A percentile compares a stretch with the other conserved stretches of the same genome.
phyloP scores from a whole-genome alignment of 2,797 vertebrate genomes.

The Sebastes itinus region DNA sequence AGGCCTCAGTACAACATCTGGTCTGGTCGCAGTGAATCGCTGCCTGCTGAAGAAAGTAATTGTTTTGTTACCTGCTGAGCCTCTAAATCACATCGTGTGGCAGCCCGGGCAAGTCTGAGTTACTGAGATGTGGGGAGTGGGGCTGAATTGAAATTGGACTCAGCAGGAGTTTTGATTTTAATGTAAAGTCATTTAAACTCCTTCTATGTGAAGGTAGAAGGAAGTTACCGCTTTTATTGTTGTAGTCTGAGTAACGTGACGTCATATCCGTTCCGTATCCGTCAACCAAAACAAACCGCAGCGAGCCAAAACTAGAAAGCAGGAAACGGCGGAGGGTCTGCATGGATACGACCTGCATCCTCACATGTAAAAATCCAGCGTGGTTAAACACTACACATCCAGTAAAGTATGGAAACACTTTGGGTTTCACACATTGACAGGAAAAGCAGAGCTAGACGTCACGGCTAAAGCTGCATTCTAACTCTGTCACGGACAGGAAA shows the following conservation, averaged over 20 bases:
- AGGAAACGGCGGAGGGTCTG: rapidly evolving
- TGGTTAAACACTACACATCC: no score
- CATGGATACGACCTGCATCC: rapidly evolving
- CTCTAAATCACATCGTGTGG: not conserved
- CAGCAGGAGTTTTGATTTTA: not conserved
- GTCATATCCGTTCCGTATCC: no score
- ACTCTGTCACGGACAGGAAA: no score
- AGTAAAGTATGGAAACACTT: no score
- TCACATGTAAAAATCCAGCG: no score
- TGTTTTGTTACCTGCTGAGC: conserved; percentile 11
- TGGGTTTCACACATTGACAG: rapidly evolving
- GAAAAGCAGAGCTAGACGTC: no score
- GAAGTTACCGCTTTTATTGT: no score
- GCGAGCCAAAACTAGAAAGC: no score
- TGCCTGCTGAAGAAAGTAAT: conserved; percentile 8
- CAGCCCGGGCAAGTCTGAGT: not conserved
- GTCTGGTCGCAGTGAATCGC: not conserved
- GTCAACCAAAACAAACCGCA: no score
- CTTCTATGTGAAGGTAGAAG: rapidly evolving
- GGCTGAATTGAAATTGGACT: not conserved
- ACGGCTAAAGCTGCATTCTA: rapidly evolving
- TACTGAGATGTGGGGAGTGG: not conserved
- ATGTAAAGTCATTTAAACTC: not conserved
- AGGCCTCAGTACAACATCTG: not conserved
- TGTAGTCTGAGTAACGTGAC: no score